Conservation (phyloP, 2,888 invertebrate species). For the Troilus luridus region DNA sequence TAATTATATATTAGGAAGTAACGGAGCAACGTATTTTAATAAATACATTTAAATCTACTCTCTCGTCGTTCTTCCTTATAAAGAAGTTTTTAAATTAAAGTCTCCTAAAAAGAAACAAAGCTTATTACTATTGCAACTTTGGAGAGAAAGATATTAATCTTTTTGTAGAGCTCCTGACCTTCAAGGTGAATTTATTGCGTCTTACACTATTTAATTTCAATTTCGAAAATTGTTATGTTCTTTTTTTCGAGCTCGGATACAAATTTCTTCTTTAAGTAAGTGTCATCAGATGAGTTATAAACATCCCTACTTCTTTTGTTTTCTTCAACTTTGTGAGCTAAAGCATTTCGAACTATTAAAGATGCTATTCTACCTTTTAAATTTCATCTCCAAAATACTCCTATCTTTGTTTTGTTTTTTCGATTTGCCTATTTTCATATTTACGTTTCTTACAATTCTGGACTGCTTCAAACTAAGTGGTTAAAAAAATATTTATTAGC, state of each 20-base stretch:
- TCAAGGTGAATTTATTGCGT: conserved; percentile 5
- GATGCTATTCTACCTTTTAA: no score
- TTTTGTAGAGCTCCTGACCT: neutral
- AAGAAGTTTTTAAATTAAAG: conserved; percentile 29
- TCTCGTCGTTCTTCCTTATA: neutral
- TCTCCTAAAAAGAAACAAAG: neutral
- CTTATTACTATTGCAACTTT: conserved; percentile 1
- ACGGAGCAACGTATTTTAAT: neutral
- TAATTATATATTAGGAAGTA: neutral
- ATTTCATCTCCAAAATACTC: no score
- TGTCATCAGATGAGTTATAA: neutral
- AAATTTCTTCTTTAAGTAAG: neutral
- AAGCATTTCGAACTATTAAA: no score
- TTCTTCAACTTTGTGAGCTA: no score
- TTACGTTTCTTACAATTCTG: no score
- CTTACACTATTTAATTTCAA: neutral
- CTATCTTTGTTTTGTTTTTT: no score
- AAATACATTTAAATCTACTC: neutral
- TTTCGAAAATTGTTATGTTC: neutral
- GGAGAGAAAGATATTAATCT: conserved; percentile 24
- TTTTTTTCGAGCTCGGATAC: neutral
- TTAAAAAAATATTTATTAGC: no score
- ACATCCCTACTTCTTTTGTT: no score
- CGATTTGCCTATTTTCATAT: no score
- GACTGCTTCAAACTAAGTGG: no score